A percentile compares a stretch with the other conserved stretches of the same genome.
Conservation (phyloP, 1,140 invertebrate species). For the Pseudomyrmex pallidus region DNA sequence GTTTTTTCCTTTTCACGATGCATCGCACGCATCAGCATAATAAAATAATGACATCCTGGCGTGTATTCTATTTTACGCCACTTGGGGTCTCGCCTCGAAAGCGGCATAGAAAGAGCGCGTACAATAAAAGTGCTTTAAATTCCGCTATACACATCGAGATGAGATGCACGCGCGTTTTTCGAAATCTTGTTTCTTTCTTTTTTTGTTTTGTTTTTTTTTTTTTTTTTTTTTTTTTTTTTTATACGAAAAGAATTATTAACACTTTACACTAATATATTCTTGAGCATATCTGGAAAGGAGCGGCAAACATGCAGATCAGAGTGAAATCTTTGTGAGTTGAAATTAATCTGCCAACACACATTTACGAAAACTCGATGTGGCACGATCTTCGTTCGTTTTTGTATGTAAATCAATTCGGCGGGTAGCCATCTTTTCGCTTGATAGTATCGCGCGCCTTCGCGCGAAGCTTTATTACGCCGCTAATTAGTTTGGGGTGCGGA, state of each 20-base stretch:
- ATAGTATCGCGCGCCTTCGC: constrained; percentile 49
- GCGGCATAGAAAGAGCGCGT: too few relatives aligned
- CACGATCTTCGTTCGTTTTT: constrained; percentile 44
- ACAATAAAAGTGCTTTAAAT: neutral
- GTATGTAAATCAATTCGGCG: constrained; percentile 51
- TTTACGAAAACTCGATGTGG: neutral
- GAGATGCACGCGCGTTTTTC: neutral
- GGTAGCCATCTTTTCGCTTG: constrained; percentile 57
- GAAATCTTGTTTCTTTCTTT: neutral
- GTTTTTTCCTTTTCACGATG: neutral
- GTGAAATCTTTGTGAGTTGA: neutral
- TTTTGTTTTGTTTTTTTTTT: too few relatives aligned
- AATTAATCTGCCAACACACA: constrained; percentile 17
- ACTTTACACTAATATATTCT: too few relatives aligned
- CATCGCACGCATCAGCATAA: neutral
- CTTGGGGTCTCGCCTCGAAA: too few relatives aligned
- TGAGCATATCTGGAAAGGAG: too few relatives aligned
- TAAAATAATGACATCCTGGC: constrained; percentile 28
- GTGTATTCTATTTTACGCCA: constrained; percentile 6
- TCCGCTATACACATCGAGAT: neutral
- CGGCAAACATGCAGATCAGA: neutral
- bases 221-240: too few relatives aligned
- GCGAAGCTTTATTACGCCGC: constrained; percentile 52
- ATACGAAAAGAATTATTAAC: too few relatives aligned
- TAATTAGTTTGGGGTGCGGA: constrained; percentile 58